Percentiles rank a stretch among this genome's conserved stretches.
phyloP scores from a whole-genome alignment of 1,140 invertebrate species.

The Drosophila chauvacae region DNA sequence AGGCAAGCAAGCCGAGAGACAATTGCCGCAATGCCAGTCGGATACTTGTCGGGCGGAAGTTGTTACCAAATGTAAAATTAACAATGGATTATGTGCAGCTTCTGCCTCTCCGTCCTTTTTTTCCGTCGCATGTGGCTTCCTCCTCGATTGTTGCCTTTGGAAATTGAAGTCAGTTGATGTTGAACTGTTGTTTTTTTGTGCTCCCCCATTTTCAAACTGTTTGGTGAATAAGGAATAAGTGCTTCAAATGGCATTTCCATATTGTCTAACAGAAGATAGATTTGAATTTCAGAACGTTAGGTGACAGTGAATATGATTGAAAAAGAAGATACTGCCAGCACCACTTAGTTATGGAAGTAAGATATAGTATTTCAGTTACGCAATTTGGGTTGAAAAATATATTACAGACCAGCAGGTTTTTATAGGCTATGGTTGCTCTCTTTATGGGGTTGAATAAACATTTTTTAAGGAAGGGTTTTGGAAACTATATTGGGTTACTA shows the following conservation, averaged over 20 bases:
- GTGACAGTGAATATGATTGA: slow-evolving; percentile 9
- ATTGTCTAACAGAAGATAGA: slow-evolving; percentile 6
- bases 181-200: slow-evolving; percentile 4
- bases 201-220: neutral
- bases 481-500: neutral
- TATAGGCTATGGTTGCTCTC: neutral
- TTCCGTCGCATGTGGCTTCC: slow-evolving; percentile 2
- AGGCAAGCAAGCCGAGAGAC: slow-evolving; percentile 25
- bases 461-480: neutral
- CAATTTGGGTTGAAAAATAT: neutral
- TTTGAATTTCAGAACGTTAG: slow-evolving; percentile 1
- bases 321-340: neutral
- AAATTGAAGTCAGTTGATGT: slow-evolving; percentile 13
- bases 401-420: neutral
- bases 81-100: slow-evolving; percentile 57
- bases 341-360: neutral
- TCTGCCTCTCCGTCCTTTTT: slow-evolving; percentile 13
- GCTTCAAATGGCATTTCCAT: slow-evolving; percentile 5
- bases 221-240: neutral
- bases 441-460: neutral
- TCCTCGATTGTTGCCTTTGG: slow-evolving; percentile 8
- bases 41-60: slow-evolving; percentile 45
- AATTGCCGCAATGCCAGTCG: slow-evolving; percentile 31
- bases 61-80: slow-evolving; percentile 69
- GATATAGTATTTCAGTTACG: neutral